Evolutionary conservation across 2,797 vertebrate genomes (phyloP), one percentile per base, ranked within the genome.

Genomic region (Cheirogaleus major): DNA sequence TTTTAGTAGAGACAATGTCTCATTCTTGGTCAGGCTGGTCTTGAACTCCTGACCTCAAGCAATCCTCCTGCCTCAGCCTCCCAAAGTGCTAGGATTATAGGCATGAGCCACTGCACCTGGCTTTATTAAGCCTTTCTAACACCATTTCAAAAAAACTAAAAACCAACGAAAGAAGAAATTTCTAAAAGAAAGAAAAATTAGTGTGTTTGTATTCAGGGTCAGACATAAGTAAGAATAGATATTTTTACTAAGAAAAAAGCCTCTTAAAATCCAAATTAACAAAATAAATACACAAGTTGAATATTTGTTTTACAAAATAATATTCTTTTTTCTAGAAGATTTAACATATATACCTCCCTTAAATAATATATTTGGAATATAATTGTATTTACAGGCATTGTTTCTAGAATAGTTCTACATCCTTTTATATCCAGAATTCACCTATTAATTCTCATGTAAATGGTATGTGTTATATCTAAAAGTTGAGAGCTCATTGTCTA

Each of bases 231-330:
- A 80, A 89, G 43, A 87, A 73, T 78, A 76, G 92, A 85, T 88
- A 63, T 32, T 95, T 91, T 88, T 89, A 82, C 38, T 80, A 50
- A 35, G 27, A 81, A 80, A 45, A 73, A 91, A 61, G n/a, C 13
- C 38, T 79, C 45, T 30, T 78, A 61, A 72, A 83, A 59, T 76
- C 43, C 25, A 88, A 88, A 72, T 79, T 67, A 13, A 70, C 43
- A 89, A 63, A 94, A 41, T 86, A 93, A 93, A 57, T 94, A 69
- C 27, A 43, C 50, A 11, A 79, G 18, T 61, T 70, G 11, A 82
- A 50, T 89, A 85, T 87, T 93, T 85, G 61, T 75, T 94, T 81
- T 89, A 52, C 15, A 75, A 94, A 93, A 48, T 82, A 85, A 41
- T 78, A 41, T 91, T 69, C 17, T 10, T 27, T 69, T 81, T 70